Base-by-base conservation (phyloP, 2,113 vertebrate genomes). In the Corvus moneduloides region DNA sequence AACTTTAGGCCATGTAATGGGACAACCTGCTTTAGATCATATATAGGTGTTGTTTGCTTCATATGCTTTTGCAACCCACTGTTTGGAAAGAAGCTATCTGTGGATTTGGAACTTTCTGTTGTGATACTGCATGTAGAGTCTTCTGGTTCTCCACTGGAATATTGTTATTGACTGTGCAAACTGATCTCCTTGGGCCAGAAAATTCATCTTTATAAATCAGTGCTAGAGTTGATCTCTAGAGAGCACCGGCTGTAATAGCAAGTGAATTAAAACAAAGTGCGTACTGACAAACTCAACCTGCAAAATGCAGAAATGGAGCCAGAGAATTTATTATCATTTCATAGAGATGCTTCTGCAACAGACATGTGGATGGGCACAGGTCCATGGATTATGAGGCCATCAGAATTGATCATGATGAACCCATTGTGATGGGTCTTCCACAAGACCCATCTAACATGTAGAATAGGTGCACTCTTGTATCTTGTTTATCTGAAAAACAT, bases 151-250 rank as follows among this genome's bases (percentile, higher is more conserved):
- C 78, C 39, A 41, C 78, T 95, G 77, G 49, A 71, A 91, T 97
- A 93, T 94, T 96, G 56, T 84, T 96, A 91, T 86, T 96, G 95
- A 96, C 89, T 89, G 51, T 90, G 63, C 75, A 97, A 95, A 94
- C 92, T 94, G 91, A 95, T 96, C 66, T 97, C 69, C 82, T 94
- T 92, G 64, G 64, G 68, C 74, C 90, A 95, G 90, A 97, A 97
- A 96, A 96, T 96, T 94, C 54, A 93, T 95, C 91, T 97, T 94
- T 91, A 68, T 92, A 82, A 43, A 89, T 89, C 66, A 97, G 39
- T 2, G 11, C 68, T 91, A 52, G 77, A 82, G 67, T 54, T 90
- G 69, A 85, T 94, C 67, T 77, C 63, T 64, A 90, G 76, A 94
- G 91, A 94, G 82, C 51, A 43, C 30, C 24, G 79, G 63, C 83